A percentile compares a stretch with the other conserved stretches of the same genome.
phyloP scores from a whole-genome alignment of 2,888 invertebrate species.

The Hedychridium roseum region DNA sequence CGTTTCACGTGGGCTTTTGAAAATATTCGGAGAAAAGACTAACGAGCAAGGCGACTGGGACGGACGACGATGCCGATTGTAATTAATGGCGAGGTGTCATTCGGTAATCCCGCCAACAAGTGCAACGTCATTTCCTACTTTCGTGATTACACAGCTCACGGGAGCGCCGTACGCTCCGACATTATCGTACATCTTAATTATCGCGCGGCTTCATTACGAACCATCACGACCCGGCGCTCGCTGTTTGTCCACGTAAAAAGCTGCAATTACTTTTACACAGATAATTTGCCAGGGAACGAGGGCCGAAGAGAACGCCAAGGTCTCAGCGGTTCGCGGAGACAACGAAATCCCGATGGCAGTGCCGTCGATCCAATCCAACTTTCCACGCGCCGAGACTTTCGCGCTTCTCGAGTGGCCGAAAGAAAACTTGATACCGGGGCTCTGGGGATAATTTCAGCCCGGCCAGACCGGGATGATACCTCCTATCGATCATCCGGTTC shows the following conservation, averaged over 20 bases:
- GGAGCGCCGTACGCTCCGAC: conserved; percentile 24
- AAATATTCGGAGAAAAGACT: conserved; percentile 38
- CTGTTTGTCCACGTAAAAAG: background rate
- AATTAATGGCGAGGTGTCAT: conserved; percentile 38
- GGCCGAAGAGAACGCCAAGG: no score
- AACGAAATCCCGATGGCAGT: background rate
- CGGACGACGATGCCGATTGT: conserved; percentile 26
- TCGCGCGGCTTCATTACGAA: conserved; percentile 29
- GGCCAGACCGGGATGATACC: conserved; percentile 30
- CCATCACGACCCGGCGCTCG: no score
- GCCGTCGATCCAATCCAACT: background rate
- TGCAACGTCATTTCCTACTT: conserved; percentile 53
- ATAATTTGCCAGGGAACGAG: no score
- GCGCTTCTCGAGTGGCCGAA: conserved; percentile 24
- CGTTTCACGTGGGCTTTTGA: conserved; percentile 21
- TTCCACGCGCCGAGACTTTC: background rate
- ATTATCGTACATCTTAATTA: conserved; percentile 37
- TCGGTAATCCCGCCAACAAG: conserved; percentile 23
- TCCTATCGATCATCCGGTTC: conserved; percentile 39
- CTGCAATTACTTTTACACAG: conserved; percentile 20
- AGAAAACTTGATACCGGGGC: conserved; percentile 34
- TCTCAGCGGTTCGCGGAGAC: no score
- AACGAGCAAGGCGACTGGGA: conserved; percentile 34
- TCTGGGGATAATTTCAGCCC: conserved; percentile 29
- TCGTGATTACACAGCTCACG: conserved; percentile 34